Evolutionary conservation across 2,113 vertebrate genomes (phyloP).

Genomic region (Xenopus borealis): DNA sequence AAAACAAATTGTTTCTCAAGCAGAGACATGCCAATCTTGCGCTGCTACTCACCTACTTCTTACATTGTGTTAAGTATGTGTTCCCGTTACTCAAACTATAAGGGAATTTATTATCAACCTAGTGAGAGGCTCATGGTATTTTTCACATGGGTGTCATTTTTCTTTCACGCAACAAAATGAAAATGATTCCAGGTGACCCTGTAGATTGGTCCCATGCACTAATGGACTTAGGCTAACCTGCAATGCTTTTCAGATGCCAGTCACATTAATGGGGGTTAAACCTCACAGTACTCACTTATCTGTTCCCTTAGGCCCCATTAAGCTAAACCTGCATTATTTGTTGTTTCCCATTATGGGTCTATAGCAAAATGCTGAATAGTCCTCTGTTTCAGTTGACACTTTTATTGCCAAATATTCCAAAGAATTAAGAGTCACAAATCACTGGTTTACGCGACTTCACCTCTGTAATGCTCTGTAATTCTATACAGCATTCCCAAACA

Average conservation of each 20-base stretch:
- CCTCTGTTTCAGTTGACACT: conserved; percentile 35
- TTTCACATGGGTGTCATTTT: conserved; percentile 1
- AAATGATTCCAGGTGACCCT: conserved; percentile 6
- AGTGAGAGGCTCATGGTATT: conserved; percentile 5
- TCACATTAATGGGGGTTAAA: conserved; percentile 7
- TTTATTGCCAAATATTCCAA: conserved; percentile 33
- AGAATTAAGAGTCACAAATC: conserved; percentile 26
- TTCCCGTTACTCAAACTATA: not conserved
- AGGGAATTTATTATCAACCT: conserved; percentile 1
- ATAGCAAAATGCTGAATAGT: conserved; percentile 28
- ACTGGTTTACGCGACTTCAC: conserved; percentile 14
- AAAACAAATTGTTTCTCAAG: too few relatives aligned
- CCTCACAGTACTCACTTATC: not conserved
- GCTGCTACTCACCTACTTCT: not conserved
- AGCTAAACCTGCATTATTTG: conserved; percentile 19
- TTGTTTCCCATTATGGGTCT: conserved; percentile 20
- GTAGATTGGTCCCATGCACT: not conserved
- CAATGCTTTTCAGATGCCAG: conserved; percentile 4
- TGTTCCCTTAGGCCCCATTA: conserved; percentile 13
- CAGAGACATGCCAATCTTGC: not conserved
- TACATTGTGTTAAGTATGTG: conserved; percentile 1
- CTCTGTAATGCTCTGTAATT: conserved; percentile 15
- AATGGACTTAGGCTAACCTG: not conserved
- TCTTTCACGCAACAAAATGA: not conserved
- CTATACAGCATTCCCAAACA: not conserved